Percentiles rank a stretch among this genome's conserved stretches.
These are phyloP conservation scores for Automeris io DNA, from an alignment of 2,888 invertebrate species.

Conservation along the genomic window DNA sequence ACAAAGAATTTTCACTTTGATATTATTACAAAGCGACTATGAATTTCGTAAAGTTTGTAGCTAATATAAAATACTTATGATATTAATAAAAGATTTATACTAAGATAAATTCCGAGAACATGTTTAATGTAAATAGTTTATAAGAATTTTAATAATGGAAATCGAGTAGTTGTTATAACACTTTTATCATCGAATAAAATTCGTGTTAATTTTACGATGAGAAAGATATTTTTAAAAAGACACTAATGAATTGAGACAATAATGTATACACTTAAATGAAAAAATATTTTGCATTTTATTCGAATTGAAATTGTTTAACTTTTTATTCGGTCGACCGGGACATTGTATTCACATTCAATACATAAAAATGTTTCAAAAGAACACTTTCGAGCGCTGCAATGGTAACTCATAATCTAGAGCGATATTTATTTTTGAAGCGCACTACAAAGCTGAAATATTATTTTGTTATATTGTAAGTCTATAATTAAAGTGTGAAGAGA, in stretches of 20 bases:
- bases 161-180: no score
- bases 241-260: slow-evolving; percentile 1
- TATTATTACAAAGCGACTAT: no score
- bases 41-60: no score
- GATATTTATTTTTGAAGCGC: slow-evolving; percentile 50
- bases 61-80: no score
- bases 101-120: no score
- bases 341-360: slow-evolving; percentile 17
- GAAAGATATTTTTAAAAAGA: neutral
- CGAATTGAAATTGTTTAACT: slow-evolving; percentile 2
- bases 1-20: no score
- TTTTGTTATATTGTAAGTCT: slow-evolving; percentile 63
- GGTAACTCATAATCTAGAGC: slow-evolving; percentile 32
- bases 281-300: slow-evolving; percentile 5
- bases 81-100: no score
- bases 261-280: slow-evolving; percentile 4
- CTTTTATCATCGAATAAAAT: neutral
- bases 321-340: slow-evolving; percentile 7
- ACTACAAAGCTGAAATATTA: slow-evolving; percentile 50
- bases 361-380: slow-evolving; percentile 12
- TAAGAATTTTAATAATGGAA: no score
- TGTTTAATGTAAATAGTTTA: no score
- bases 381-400: slow-evolving; percentile 13
- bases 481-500: slow-evolving; percentile 70
- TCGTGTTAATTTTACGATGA: neutral